Evolutionary conservation across 92 coral and sea anemone genomes (phyloP), one percentile per base, ranked within the genome.

Genomic region (Bergia puertoricense): DNA sequence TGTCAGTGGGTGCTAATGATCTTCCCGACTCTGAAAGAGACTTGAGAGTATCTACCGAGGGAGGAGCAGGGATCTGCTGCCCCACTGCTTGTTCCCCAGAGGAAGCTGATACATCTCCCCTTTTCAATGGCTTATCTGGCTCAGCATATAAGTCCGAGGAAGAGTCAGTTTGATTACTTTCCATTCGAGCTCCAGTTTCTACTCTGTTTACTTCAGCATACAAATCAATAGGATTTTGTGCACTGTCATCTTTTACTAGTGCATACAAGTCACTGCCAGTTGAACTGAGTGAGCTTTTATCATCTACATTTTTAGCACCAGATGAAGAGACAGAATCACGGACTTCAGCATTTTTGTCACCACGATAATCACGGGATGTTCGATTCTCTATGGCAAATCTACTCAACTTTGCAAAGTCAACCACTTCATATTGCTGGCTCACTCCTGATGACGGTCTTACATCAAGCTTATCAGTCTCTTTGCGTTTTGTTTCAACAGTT

Each of bases 351-450:
- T 40, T 62, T 40, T 41, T 66, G 16, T 65, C 54, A 20, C 56
- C 75, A 39, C 37, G 46, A 41, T 16, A 13, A 45, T 68, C 43
- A 43, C 14, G 30, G 11, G 8, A 11, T 30, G 43, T 65, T 22
- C 30, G 77, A 68, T 82, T 82, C 57, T 68, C 41, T 43, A 48
- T 46, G 4, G 86, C 86, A 68, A 66, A 20, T 68, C 40, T 82
- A 22, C 73, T 46, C 76, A 82, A 30, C 76, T 82, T 20, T 14
- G 6, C 59, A 66, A 82, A 82, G 86, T 82, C 86, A n/a, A 82
- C 86, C 10, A 77, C 30, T 66, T 82, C 86, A 43, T 82, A 82
- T 5, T 82, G 86, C 65, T 82, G 77, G 41, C 86, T 82, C 15
- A 23, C 59, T 5, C 54, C 77, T 18, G 86, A 82, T 1, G 77